phyloP scores from a whole-genome alignment of 2,113 vertebrate genomes.

The Ctenomys sociabilis region DNA sequence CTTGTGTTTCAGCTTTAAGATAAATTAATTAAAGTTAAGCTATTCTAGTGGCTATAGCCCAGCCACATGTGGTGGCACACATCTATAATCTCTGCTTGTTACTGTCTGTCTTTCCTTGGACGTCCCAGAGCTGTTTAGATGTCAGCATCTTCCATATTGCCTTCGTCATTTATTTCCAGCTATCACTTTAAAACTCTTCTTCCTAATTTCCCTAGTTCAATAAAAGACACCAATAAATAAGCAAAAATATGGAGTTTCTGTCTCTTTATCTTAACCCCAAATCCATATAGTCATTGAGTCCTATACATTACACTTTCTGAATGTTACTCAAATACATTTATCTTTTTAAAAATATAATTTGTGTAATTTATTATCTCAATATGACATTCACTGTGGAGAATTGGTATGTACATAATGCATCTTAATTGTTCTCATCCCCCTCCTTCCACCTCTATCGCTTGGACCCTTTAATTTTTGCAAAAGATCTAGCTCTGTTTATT shows the following conservation, averaged over 20 bases:
- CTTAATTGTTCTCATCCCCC: neutral
- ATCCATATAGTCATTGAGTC: neutral
- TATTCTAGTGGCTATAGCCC: neutral
- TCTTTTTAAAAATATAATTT: neutral
- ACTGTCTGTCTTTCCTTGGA: neutral
- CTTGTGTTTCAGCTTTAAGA: constrained; percentile 32
- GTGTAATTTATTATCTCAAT: neutral
- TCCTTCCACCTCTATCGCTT: neutral
- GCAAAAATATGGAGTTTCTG: neutral
- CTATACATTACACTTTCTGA: neutral
- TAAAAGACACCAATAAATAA: neutral
- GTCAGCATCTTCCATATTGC: neutral
- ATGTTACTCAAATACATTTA: neutral
- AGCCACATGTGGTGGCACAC: neutral
- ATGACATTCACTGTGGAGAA: neutral
- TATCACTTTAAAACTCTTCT: neutral
- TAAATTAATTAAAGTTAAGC: neutral
- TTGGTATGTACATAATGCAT: neutral
- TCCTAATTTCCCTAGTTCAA: neutral
- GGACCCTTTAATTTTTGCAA: neutral
- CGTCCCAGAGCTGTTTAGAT: neutral
- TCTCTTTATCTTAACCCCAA: neutral
- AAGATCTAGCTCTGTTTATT: neutral
- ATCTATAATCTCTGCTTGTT: neutral
- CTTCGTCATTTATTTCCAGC: neutral